Conservation (phyloP, 2,113 vertebrate genomes). For the Phyllostomus discolor region DNA sequence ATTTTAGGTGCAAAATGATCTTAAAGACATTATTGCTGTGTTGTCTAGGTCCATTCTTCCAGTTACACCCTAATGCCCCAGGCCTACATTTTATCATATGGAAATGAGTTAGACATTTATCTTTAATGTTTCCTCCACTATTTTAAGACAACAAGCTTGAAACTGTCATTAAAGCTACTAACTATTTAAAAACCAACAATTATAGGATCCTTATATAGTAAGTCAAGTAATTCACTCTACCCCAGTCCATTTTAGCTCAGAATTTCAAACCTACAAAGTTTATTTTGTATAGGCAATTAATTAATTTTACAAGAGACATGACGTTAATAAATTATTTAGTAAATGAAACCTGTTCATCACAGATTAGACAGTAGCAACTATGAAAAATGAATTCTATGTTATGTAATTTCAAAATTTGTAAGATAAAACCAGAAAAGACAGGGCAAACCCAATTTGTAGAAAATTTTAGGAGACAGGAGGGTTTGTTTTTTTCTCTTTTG, state of each 20-base stretch:
- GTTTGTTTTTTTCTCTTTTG: background rate
- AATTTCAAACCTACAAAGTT: conserved; percentile 5
- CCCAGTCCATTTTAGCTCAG: background rate
- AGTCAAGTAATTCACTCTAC: background rate
- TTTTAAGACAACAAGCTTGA: background rate
- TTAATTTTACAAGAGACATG: background rate
- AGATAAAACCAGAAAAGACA: background rate
- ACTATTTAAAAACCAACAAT: background rate
- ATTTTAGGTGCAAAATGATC: background rate
- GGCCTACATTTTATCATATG: background rate
- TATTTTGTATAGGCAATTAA: conserved; percentile 16
- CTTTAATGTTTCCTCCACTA: background rate
- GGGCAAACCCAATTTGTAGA: background rate
- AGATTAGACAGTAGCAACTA: background rate
- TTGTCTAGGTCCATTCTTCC: background rate
- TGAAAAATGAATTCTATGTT: background rate
- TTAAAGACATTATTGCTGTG: background rate
- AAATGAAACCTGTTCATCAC: background rate
- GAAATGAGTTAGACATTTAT: conserved; percentile 8
- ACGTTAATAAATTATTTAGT: background rate
- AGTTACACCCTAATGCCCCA: background rate
- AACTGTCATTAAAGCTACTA: background rate
- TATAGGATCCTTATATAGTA: background rate
- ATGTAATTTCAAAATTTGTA: conserved; percentile 2
- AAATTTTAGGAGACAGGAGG: background rate